Evolutionary conservation across 2,113 vertebrate genomes (phyloP).

Genomic region (Hemicordylus capensis): DNA sequence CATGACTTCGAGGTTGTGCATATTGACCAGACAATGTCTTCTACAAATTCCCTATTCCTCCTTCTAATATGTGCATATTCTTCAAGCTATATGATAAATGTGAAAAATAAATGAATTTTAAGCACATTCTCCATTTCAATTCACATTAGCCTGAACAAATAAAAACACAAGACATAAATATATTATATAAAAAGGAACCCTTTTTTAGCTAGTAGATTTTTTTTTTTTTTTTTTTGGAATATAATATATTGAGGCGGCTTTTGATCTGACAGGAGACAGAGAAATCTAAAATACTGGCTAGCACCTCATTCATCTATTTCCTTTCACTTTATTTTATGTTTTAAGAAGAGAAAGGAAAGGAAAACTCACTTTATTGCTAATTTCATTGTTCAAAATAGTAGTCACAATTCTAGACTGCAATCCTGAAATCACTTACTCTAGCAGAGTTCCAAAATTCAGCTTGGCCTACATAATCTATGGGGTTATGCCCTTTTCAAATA

Average conservation of each 20-base stretch:
- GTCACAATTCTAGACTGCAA: no score
- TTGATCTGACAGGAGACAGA: slow-evolving; percentile 40
- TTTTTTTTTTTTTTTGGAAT: not conserved
- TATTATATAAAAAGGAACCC: not conserved
- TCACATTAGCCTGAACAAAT: not conserved
- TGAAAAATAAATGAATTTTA: not conserved
- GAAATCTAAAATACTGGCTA: slow-evolving; percentile 50
- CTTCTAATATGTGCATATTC: not conserved
- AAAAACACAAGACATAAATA: not conserved
- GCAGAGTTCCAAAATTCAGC: not conserved
- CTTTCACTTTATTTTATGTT: slow-evolving; percentile 44
- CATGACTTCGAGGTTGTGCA: not conserved
- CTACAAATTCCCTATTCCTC: not conserved
- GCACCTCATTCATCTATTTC: slow-evolving; percentile 11
- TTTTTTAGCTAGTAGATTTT: no score
- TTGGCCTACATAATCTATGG: not conserved
- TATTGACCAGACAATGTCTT: not conserved
- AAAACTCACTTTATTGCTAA: not conserved
- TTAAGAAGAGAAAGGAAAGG: slow-evolving; percentile 8
- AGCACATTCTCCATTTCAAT: not conserved
- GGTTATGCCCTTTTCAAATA: not conserved
- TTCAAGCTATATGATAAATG: not conserved
- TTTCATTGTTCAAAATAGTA: not conserved
- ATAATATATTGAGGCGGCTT: slow-evolving; percentile 32
- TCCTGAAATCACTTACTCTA: not conserved